These are phyloP conservation scores for Hirudo medicinalis DNA, from an alignment of 1,140 invertebrate species.

Conservation along the genomic window DNA sequence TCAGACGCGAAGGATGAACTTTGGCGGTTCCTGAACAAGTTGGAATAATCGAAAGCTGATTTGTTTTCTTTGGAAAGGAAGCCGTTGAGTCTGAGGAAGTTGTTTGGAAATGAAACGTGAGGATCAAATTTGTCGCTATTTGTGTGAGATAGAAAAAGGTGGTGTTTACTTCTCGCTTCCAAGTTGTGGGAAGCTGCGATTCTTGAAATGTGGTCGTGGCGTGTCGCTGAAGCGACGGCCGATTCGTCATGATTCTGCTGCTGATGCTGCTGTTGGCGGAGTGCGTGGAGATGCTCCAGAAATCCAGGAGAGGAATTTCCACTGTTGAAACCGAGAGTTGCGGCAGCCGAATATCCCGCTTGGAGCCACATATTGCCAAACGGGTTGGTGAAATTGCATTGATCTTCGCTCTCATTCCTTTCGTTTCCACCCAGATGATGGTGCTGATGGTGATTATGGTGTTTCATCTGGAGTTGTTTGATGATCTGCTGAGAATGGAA, in stretches of 20 bases:
- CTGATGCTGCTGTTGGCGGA: background rate
- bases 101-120: too few relatives aligned
- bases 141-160: background rate
- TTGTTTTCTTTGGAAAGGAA: too few relatives aligned
- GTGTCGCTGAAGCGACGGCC: background rate
- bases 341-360: slow-evolving; percentile 9
- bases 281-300: background rate
- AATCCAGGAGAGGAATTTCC: background rate
- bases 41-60: too few relatives aligned
- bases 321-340: background rate
- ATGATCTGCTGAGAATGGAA: slow-evolving; percentile 3
- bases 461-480: background rate
- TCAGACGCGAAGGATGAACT: too few relatives aligned
- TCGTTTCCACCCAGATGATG: background rate
- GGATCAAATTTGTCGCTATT: background rate
- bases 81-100: too few relatives aligned
- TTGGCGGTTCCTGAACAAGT: too few relatives aligned
- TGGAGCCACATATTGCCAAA: slow-evolving; percentile 14
- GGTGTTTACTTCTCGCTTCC: background rate
- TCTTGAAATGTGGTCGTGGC: background rate
- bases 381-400: background rate
- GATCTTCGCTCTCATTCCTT: background rate
- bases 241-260: slow-evolving; percentile 3
- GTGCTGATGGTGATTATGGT: background rate
- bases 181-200: background rate